phyloP scores from a whole-genome alignment of 2,797 vertebrate species.

The Neosalanx taihuensis region DNA sequence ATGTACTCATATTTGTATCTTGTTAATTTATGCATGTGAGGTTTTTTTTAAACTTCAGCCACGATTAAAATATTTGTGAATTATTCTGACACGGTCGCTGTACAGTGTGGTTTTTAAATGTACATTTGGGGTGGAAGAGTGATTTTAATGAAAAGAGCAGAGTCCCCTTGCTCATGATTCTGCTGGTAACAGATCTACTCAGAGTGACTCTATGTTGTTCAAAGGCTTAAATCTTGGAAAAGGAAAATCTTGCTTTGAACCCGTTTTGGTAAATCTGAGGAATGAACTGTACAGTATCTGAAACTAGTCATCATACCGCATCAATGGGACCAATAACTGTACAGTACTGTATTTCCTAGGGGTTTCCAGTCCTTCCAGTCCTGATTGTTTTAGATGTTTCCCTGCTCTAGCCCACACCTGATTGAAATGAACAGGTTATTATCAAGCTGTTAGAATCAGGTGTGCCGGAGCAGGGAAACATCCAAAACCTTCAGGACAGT shows the following conservation, averaged over 20 bases:
- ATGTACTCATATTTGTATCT: neutral
- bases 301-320: too few species aligned
- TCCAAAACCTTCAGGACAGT: too few species aligned
- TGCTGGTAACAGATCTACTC: constrained; percentile 22
- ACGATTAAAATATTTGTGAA: neutral
- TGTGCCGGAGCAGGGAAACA: too few species aligned
- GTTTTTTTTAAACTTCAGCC: neutral
- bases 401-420: too few species aligned
- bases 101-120: too few species aligned
- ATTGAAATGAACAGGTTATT: too few species aligned
- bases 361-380: too few species aligned
- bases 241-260: constrained; percentile 5
- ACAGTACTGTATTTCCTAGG: too few species aligned
- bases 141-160: constrained; percentile 4
- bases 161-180: constrained; percentile 2
- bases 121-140: constrained; percentile 3
- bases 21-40: neutral
- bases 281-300: neutral
- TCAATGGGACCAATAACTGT: too few species aligned
- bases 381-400: too few species aligned
- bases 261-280: neutral
- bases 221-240: neutral
- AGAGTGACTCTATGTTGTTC: constrained; percentile 22
- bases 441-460: too few species aligned
- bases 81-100: too few species aligned